Evolutionary conservation across 2,113 vertebrate genomes (phyloP).

Genomic region (Atractosteus spatula): DNA sequence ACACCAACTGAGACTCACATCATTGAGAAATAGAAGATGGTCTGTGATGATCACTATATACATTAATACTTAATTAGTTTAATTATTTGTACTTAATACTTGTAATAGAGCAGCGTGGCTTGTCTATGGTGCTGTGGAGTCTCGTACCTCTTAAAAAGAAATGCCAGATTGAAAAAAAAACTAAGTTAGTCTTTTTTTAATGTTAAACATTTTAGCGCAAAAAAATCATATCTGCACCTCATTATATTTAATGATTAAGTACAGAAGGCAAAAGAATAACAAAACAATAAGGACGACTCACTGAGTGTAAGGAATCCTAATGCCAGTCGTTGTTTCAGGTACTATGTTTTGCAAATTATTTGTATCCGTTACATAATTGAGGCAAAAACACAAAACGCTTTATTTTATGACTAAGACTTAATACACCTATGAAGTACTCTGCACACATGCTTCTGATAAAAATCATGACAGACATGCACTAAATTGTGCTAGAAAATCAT

Average conservation of each 20-base stretch:
- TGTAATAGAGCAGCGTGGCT: too few relatives aligned
- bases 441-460: constrained; percentile 9
- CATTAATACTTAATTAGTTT: too few relatives aligned
- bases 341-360: not conserved
- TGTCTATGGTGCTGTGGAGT: too few relatives aligned
- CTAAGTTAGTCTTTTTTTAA: not conserved
- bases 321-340: too few relatives aligned
- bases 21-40: too few relatives aligned
- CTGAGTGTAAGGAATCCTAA: not conserved
- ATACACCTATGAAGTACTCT: not conserved
- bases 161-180: not conserved
- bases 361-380: constrained; percentile 9
- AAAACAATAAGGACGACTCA: too few relatives aligned
- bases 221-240: too few relatives aligned
- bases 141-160: too few relatives aligned
- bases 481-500: constrained; percentile 9
- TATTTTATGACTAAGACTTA: not conserved
- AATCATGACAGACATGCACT: not conserved
- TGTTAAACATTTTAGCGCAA: too few relatives aligned
- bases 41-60: too few relatives aligned
- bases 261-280: not conserved
- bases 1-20: too few relatives aligned
- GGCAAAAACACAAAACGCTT: not conserved
- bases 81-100: too few relatives aligned
- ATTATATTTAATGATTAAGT: not conserved